A percentile compares a stretch with the other conserved stretches of the same genome.
phyloP scores from a whole-genome alignment of 2,113 vertebrate species.

The zebrafish (Danio rerio) region DNA sequence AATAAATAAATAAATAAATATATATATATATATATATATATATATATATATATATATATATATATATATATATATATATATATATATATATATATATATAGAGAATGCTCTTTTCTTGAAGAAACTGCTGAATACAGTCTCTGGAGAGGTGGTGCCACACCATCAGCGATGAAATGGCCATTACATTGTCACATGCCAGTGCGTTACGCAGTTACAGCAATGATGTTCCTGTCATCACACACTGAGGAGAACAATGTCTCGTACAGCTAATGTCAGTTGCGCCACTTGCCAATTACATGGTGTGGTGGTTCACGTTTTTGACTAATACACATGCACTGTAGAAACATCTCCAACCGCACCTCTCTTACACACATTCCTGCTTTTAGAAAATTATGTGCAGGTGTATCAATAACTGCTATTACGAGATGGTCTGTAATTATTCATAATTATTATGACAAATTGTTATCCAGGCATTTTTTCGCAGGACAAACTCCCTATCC shows the following conservation, averaged over 20 bases:
- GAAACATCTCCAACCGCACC: conserved; percentile 1
- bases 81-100: not conserved
- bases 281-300: conserved; percentile 39
- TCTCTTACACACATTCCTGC: not conserved
- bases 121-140: conserved; percentile 22
- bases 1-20: too few species aligned
- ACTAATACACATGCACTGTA: not conserved
- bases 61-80: too few species aligned
- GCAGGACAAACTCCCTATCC: not conserved
- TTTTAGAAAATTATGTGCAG: conserved; percentile 21
- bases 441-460: conserved; percentile 42
- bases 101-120: conserved; percentile 1
- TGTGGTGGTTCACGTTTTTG: conserved; percentile 16
- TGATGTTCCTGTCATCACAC: conserved; percentile 29
- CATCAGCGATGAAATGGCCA: conserved; percentile 36
- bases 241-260: conserved; percentile 35
- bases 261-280: conserved; percentile 32
- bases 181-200: conserved; percentile 33
- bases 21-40: too few species aligned
- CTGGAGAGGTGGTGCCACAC: conserved; percentile 24
- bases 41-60: too few species aligned
- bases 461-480: not conserved
- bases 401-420: conserved; percentile 28
- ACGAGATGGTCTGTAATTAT: conserved; percentile 26
- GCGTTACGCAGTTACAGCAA: conserved; percentile 20